Evolutionary conservation across 2,113 vertebrate genomes (phyloP).

Genomic region (Rhegmatorhina hoffmannsi): DNA sequence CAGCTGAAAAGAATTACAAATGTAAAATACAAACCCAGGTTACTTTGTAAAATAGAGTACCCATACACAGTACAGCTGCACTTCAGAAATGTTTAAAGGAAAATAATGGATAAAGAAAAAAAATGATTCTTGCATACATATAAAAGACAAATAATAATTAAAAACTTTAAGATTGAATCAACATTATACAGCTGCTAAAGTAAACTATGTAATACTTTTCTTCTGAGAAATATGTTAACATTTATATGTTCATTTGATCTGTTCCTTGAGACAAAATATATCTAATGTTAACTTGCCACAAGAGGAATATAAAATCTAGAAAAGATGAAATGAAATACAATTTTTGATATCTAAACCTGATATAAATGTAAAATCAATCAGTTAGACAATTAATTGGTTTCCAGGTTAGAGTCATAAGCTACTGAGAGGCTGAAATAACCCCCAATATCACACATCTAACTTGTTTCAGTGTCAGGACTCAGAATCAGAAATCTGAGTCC

Average conservation of each 20-base stretch:
- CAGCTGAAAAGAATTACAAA: not conserved
- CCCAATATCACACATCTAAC: too few relatives aligned
- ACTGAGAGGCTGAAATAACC: not conserved
- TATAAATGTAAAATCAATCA: not conserved
- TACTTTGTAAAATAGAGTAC: not conserved
- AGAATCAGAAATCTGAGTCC: not conserved
- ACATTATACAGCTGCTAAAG: not conserved
- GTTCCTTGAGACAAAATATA: not conserved
- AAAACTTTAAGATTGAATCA: not conserved
- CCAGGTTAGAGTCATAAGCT: not conserved
- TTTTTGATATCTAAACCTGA: not conserved
- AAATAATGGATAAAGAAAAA: not conserved
- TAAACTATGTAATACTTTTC: not conserved
- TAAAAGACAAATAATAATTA: not conserved
- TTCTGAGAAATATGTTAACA: not conserved
- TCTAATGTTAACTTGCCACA: not conserved
- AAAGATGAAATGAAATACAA: not conserved
- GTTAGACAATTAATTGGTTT: not conserved
- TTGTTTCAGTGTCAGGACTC: too few relatives aligned
- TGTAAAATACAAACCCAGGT: not conserved
- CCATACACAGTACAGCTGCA: fast-evolving
- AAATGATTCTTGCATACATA: not conserved
- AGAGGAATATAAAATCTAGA: not conserved
- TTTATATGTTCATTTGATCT: not conserved
- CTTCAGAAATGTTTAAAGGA: not conserved